phyloP scores from a whole-genome alignment of 2,113 vertebrate species.

The Cyanoramphus novaezelandiae region DNA sequence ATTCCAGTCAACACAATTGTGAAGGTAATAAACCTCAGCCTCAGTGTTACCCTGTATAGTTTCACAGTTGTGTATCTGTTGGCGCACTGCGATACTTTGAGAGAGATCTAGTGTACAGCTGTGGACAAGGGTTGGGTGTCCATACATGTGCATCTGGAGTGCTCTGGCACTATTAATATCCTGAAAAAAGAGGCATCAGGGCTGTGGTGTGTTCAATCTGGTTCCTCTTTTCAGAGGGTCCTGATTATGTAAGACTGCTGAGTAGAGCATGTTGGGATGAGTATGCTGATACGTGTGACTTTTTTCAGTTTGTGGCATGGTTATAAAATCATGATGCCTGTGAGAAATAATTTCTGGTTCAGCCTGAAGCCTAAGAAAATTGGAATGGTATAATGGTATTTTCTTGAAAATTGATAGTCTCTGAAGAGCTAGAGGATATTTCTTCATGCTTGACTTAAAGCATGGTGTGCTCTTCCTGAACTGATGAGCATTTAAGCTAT shows the following conservation, averaged over 20 bases:
- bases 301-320: not conserved
- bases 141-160: too few relatives aligned
- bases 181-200: not conserved
- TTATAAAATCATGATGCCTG: not conserved
- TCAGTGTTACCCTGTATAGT: not conserved
- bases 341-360: not conserved
- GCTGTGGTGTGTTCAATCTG: not conserved
- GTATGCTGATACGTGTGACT: not conserved
- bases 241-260: fast-evolving
- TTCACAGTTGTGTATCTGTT: not conserved
- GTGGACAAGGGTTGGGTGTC: not conserved
- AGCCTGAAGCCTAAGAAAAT: not conserved
- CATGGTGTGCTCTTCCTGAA: not conserved
- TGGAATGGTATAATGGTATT: not conserved
- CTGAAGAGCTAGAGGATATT: not conserved
- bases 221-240: not conserved
- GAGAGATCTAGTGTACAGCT: not conserved
- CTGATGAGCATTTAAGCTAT: not conserved
- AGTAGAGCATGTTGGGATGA: not conserved
- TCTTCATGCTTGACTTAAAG: not conserved
- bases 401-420: not conserved
- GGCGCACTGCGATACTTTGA: not conserved
- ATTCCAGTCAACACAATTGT: not conserved
- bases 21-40: not conserved
- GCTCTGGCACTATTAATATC: not conserved